These are phyloP conservation scores for Himalopsyche kuldschensis DNA, from an alignment of 2,888 invertebrate species.

Conservation along the genomic window DNA sequence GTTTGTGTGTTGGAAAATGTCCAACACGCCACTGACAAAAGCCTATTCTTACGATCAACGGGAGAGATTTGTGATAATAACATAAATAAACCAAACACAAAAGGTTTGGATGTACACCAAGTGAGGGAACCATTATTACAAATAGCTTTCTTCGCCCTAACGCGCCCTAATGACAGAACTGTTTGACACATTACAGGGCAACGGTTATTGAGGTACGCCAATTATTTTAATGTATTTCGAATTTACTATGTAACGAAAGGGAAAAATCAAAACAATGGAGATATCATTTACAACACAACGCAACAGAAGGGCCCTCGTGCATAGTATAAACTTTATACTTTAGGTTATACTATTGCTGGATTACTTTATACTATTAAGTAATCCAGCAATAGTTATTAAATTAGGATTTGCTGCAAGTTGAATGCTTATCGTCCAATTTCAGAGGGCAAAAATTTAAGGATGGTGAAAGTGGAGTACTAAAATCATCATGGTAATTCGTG, in stretches of 20 bases:
- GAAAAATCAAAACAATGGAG: not conserved
- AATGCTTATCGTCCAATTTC: too few species aligned
- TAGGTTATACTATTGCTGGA: too few species aligned
- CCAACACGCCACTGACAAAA: not conserved
- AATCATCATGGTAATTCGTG: too few species aligned
- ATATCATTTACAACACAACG: too few species aligned
- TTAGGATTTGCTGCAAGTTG: too few species aligned
- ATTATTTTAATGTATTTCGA: not conserved
- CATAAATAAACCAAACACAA: not conserved
- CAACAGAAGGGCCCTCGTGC: too few species aligned
- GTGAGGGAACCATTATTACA: not conserved
- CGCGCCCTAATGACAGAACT: not conserved
- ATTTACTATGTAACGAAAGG: not conserved
- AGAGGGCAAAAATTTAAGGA: too few species aligned
- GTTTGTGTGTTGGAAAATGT: not conserved
- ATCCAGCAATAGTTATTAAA: too few species aligned
- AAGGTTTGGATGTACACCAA: not conserved
- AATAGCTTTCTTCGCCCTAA: not conserved
- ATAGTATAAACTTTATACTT: too few species aligned
- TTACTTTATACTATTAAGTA: too few species aligned
- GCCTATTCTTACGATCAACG: not conserved
- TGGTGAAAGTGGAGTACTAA: too few species aligned
- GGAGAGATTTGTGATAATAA: not conserved
- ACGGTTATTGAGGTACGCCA: not conserved
- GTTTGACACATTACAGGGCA: not conserved